Conservation (phyloP, 1,140 invertebrate genomes). For the Archivesica marissinica region DNA sequence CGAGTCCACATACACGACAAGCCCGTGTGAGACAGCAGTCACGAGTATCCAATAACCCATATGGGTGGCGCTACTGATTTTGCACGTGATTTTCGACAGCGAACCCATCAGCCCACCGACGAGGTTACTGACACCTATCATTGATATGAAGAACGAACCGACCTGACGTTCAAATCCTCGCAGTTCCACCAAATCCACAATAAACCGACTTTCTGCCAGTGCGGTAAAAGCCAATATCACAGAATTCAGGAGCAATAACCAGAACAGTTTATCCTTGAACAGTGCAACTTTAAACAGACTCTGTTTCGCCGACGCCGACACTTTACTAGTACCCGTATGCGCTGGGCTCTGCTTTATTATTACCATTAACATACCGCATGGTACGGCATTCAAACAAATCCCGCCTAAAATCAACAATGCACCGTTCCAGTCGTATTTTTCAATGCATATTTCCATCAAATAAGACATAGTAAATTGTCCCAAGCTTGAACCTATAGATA, state of each 20-base stretch:
- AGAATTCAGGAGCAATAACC: conserved; percentile 37
- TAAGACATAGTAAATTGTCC: conserved; percentile 48
- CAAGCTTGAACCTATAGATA: conserved; percentile 43
- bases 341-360: not conserved
- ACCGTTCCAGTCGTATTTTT: conserved; percentile 38
- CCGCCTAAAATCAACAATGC: conserved; percentile 17
- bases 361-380: conserved; percentile 43
- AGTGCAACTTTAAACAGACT: conserved; percentile 25
- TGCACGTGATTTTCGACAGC: conserved; percentile 10
- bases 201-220: conserved; percentile 44
- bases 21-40: not conserved
- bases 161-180: conserved; percentile 23
- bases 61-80: conserved; percentile 30
- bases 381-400: conserved; percentile 40
- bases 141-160: conserved; percentile 29
- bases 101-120: conserved; percentile 28
- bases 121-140: conserved; percentile 37
- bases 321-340: too few species aligned
- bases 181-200: conserved; percentile 31
- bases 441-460: conserved; percentile 39
- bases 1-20: conserved; percentile 33
- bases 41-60: conserved; percentile 36
- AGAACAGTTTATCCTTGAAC: conserved; percentile 28
- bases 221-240: conserved; percentile 43
- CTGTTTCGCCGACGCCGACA: conserved; percentile 15